phyloP scores from a whole-genome alignment of 2,888 invertebrate genomes.

The Euphydryas editha region DNA sequence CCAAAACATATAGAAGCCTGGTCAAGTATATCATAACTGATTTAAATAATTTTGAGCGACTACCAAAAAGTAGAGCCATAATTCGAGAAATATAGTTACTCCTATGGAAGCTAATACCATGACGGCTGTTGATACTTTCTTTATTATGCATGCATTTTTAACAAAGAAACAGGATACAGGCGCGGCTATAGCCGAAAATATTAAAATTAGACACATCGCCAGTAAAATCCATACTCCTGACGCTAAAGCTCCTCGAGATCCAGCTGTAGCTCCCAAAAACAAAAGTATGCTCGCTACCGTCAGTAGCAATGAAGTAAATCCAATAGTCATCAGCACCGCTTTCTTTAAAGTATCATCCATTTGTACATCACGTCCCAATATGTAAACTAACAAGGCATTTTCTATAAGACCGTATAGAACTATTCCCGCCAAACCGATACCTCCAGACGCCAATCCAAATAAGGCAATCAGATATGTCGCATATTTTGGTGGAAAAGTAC shows the following conservation, averaged over 20 bases:
- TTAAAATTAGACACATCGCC: constrained; percentile 45
- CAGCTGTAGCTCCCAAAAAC: constrained; percentile 46
- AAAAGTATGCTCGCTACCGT: constrained; percentile 46
- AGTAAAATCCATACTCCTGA: constrained; percentile 45
- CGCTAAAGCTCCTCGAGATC: constrained; percentile 15
- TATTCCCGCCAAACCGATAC: constrained; percentile 48
- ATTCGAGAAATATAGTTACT: constrained; percentile 48
- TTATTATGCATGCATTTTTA: constrained; percentile 48
- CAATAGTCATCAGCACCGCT: constrained; percentile 46
- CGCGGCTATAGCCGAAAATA: constrained; percentile 39
- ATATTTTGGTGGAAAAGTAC: constrained; percentile 49
- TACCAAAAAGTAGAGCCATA: constrained; percentile 60
- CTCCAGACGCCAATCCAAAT: constrained; percentile 51
- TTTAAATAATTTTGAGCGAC: constrained; percentile 49
- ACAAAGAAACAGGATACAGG: constrained; percentile 55
- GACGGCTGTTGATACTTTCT: constrained; percentile 42
- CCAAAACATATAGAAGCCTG: too few relatives aligned
- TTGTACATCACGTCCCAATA: constrained; percentile 10
- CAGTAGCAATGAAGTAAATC: constrained; percentile 49
- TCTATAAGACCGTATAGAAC: constrained; percentile 55
- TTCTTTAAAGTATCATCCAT: constrained; percentile 51
- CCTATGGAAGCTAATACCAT: constrained; percentile 41
- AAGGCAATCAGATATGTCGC: constrained; percentile 55
- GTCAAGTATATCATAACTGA: constrained; percentile 30
- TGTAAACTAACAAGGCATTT: constrained; percentile 38